phyloP scores from a whole-genome alignment of 2,113 vertebrate species.

The Donacobius atricapilla region DNA sequence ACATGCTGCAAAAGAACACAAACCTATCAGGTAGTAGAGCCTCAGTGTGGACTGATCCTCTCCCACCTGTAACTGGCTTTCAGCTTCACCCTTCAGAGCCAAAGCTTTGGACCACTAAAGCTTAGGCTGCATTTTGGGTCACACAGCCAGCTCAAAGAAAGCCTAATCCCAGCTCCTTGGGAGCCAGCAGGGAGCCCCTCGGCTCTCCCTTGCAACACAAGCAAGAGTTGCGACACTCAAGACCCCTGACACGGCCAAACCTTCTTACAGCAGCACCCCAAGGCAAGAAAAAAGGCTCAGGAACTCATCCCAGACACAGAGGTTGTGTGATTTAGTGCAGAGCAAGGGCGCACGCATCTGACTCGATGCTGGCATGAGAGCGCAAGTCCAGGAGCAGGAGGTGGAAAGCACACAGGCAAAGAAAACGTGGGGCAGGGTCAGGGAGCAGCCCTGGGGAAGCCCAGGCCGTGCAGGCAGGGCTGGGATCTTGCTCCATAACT shows the following conservation, averaged over 20 bases:
- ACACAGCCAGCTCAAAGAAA: not conserved
- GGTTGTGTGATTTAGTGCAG: rapidly evolving
- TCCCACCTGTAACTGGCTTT: not conserved
- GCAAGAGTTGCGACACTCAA: not conserved
- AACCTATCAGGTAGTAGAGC: not conserved
- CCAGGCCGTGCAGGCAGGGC: rapidly evolving
- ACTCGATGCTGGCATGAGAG: rapidly evolving
- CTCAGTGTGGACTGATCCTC: rapidly evolving
- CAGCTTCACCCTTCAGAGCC: not conserved
- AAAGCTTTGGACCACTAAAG: not conserved
- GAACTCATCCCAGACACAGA: rapidly evolving
- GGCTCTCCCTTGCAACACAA: not conserved
- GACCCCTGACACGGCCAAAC: not conserved
- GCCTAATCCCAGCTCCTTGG: not conserved
- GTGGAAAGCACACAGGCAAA: not conserved
- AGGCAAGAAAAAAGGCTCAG: not conserved
- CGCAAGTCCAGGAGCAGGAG: rapidly evolving
- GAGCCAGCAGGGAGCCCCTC: not conserved
- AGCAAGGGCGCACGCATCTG: rapidly evolving
- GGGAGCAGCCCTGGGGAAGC: not conserved
- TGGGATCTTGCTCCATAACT: not conserved
- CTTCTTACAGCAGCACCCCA: not conserved
- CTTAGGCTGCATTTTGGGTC: not conserved
- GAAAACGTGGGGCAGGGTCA: not conserved
- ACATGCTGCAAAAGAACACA: rapidly evolving